Percentiles rank a stretch among this genome's conserved stretches.
Conservation (phyloP, 2,888 invertebrate genomes). For the Trisateles emortualis region DNA sequence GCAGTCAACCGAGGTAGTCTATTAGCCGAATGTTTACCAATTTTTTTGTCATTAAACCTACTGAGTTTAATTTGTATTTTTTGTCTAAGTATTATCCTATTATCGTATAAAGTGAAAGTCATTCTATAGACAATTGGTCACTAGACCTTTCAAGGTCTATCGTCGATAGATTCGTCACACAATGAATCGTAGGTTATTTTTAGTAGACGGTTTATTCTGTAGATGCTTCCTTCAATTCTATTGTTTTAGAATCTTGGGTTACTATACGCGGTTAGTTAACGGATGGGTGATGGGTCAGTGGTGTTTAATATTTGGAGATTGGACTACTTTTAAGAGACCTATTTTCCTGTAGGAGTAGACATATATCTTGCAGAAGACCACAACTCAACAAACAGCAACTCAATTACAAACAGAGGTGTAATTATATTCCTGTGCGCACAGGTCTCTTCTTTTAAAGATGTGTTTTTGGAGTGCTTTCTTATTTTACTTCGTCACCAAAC, state of each 20-base stretch:
- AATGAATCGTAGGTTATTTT: slow-evolving; percentile 31
- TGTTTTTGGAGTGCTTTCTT: too few relatives aligned
- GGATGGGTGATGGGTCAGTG: not conserved
- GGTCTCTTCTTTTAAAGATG: too few relatives aligned
- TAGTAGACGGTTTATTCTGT: slow-evolving; percentile 2
- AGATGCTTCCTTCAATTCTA: slow-evolving; percentile 17
- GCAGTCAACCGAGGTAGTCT: too few relatives aligned
- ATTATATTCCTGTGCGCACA: too few relatives aligned
- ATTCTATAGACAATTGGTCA: slow-evolving; percentile 49
- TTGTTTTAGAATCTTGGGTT: slow-evolving; percentile 2
- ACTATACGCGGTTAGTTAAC: not conserved
- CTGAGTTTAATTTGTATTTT: slow-evolving; percentile 44
- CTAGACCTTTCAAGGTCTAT: slow-evolving; percentile 45
- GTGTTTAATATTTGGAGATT: too few relatives aligned
- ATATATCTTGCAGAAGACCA: too few relatives aligned
- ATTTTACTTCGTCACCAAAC: too few relatives aligned
- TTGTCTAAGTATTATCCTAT: slow-evolving; percentile 31
- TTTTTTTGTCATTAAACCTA: slow-evolving; percentile 26
- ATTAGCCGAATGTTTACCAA: slow-evolving; percentile 9
- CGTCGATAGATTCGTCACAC: slow-evolving; percentile 36
- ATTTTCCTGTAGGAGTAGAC: too few relatives aligned
- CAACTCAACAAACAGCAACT: too few relatives aligned
- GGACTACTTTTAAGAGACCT: too few relatives aligned
- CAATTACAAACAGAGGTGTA: too few relatives aligned
- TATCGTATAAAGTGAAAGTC: slow-evolving; percentile 58